These are phyloP conservation scores for Thomomys bottae DNA, from an alignment of 2,113 vertebrate genomes.

Conservation along the genomic window DNA sequence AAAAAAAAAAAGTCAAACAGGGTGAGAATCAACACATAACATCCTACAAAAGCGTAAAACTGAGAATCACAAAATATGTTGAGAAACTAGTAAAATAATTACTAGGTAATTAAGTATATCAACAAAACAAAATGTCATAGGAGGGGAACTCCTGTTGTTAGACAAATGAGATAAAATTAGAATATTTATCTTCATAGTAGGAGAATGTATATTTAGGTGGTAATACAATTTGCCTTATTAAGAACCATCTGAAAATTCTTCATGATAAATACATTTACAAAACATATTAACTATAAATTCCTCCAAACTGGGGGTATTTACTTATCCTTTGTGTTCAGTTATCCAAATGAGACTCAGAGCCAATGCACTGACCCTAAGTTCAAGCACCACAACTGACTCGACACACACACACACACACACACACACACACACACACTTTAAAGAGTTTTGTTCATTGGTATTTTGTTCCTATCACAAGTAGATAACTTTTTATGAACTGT, in stretches of 20 bases:
- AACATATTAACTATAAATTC: not conserved
- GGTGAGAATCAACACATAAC: not conserved
- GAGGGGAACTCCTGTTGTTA: not conserved
- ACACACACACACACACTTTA: not conserved
- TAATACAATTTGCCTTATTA: not conserved
- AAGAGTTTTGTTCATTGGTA: not conserved
- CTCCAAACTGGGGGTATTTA: not conserved
- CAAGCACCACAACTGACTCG: too few relatives aligned
- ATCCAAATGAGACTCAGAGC: not conserved
- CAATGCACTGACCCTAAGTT: too few relatives aligned
- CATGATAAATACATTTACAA: not conserved
- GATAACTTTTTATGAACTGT: not conserved
- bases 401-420: too few relatives aligned
- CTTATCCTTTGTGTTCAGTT: not conserved
- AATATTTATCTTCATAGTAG: slow-evolving; percentile 27
- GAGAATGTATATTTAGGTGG: not conserved
- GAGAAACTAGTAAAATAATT: not conserved
- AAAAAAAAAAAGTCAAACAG: not conserved
- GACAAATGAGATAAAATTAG: slow-evolving; percentile 34
- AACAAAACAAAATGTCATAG: not conserved
- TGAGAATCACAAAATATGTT: not conserved
- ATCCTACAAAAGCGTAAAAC: not conserved
- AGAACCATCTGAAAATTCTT: not conserved
- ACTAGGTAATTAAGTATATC: slow-evolving; percentile 42
- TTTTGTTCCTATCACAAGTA: not conserved